A percentile compares a stretch with the other conserved stretches of the same genome.
Conservation (phyloP, 92 coral and sea anemone species). For the Siderastrea siderea region DNA sequence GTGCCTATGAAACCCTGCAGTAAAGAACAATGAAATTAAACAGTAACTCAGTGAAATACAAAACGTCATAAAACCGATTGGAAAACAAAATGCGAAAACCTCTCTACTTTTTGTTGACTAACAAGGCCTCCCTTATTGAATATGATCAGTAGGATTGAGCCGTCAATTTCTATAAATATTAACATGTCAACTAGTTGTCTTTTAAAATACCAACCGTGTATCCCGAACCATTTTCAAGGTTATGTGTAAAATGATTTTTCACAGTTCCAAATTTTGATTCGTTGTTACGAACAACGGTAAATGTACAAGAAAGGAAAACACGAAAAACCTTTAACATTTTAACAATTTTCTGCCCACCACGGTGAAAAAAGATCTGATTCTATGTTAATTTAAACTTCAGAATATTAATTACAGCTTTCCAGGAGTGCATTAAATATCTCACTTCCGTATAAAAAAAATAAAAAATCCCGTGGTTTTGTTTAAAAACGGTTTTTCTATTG, state of each 20-base stretch:
- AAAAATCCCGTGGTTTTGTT: background rate
- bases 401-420: conserved; percentile 1
- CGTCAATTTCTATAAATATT: background rate
- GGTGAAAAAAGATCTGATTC: background rate
- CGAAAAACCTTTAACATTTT: background rate
- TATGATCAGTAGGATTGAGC: background rate
- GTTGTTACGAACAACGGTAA: background rate
- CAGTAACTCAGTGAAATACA: no score
- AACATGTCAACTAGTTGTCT: conserved; percentile 1
- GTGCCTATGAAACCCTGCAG: no score
- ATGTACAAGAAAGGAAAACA: background rate
- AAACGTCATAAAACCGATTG: no score
- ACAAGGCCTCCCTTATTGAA: background rate
- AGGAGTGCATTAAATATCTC: conserved; percentile 3
- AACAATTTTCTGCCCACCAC: background rate
- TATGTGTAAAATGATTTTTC: background rate
- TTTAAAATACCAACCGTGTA: background rate
- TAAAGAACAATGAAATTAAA: no score
- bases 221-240: background rate
- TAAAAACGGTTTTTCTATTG: background rate
- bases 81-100: no score
- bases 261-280: background rate
- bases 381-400: conserved; percentile 5
- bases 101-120: no score
- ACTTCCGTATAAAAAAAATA: background rate